These are phyloP conservation scores for Pomacea canaliculata DNA, from an alignment of 2,888 invertebrate species.

Conservation along the genomic window DNA sequence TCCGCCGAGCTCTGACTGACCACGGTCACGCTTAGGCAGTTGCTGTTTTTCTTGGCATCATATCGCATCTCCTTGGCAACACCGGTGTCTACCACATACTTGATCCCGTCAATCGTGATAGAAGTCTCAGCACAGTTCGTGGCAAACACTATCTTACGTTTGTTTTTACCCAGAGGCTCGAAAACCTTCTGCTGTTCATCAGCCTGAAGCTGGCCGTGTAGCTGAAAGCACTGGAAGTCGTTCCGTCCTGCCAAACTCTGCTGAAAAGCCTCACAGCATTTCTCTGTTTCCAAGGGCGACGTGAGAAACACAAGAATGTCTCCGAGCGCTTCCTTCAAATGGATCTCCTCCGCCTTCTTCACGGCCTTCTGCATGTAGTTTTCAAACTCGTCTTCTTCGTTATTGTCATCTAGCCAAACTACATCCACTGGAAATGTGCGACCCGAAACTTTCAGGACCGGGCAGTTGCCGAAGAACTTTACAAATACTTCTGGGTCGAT, in stretches of 20 bases:
- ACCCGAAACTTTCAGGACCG: slow-evolving; percentile 61
- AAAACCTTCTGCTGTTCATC: slow-evolving; percentile 66
- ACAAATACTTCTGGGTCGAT: slow-evolving; percentile 65
- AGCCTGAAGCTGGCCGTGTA: slow-evolving; percentile 63
- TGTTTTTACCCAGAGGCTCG: slow-evolving; percentile 39
- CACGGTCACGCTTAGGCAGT: slow-evolving; percentile 49
- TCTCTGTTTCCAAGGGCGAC: slow-evolving; percentile 63
- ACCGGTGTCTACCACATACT: slow-evolving; percentile 69
- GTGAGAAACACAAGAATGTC: slow-evolving; percentile 70
- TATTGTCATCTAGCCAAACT: slow-evolving; percentile 42
- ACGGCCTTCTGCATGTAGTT: slow-evolving; percentile 53
- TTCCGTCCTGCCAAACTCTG: slow-evolving; percentile 27
- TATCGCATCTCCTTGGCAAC: slow-evolving; percentile 66
- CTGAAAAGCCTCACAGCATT: slow-evolving; percentile 49
- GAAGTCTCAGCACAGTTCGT: slow-evolving; percentile 71
- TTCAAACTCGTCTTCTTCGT: slow-evolving; percentile 32
- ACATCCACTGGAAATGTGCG: slow-evolving; percentile 67
- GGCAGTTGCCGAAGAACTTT: slow-evolving; percentile 54
- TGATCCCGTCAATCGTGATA: slow-evolving; percentile 69
- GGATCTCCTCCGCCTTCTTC: slow-evolving; percentile 56
- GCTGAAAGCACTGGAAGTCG: slow-evolving; percentile 47
- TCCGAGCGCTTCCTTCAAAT: slow-evolving; percentile 51
- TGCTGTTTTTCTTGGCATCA: slow-evolving; percentile 62
- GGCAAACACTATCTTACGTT: slow-evolving; percentile 68
- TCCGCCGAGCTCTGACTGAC: slow-evolving; percentile 67